Conservation (phyloP, 2,113 vertebrate genomes). For the Noturus placidus region DNA sequence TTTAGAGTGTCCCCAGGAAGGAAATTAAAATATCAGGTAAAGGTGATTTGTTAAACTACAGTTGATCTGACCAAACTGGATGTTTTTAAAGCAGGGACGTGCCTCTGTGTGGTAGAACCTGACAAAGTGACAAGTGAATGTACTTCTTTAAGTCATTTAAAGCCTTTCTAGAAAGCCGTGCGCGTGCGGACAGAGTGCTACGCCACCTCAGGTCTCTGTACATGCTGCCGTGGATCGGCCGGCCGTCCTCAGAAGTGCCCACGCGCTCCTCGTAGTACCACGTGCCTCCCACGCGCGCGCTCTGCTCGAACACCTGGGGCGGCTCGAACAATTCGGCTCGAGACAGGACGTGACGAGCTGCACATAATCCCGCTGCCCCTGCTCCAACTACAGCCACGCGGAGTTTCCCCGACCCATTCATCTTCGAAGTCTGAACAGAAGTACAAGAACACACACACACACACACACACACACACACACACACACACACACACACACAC, state of each 20-base stretch:
- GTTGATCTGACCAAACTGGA: not conserved
- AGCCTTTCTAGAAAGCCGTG: not conserved
- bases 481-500: not conserved
- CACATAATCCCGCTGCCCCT: conserved; percentile 75
- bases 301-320: conserved; percentile 74
- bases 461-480: not conserved
- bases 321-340: conserved; percentile 59
- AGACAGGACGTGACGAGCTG: conserved; percentile 70
- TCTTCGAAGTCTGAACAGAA: not conserved
- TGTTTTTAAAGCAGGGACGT: not conserved
- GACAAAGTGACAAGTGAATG: not conserved
- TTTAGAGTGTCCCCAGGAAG: no score
- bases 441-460: no score
- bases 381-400: conserved; percentile 73
- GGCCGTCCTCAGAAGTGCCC: conserved; percentile 45
- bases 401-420: conserved; percentile 15
- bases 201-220: conserved; percentile 74
- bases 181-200: not conserved
- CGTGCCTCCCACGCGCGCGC: conserved; percentile 68
- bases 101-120: not conserved
- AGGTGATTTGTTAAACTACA: not conserved
- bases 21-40: not conserved
- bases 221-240: conserved; percentile 75
- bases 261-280: conserved; percentile 74
- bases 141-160: not conserved